Conservation (phyloP, 2,113 vertebrate species). For the Oreochromis niloticus region DNA sequence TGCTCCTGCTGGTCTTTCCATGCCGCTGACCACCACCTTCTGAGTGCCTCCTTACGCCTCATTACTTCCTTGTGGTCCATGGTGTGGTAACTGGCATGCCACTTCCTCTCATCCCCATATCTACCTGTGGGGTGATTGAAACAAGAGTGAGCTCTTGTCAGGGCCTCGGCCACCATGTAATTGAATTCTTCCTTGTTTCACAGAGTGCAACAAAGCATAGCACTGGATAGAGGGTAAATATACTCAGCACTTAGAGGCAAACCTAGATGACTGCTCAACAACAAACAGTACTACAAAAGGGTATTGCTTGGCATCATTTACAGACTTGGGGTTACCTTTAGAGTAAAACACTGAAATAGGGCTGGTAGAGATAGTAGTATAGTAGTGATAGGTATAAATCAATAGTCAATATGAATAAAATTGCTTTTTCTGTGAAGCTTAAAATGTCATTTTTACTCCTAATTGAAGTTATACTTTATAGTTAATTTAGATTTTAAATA, state of each 20-base stretch:
- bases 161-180: conserved; percentile 58
- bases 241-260: conserved; percentile 42
- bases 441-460: not conserved
- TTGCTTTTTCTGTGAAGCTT: not conserved
- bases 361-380: not conserved
- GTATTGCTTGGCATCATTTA: not conserved
- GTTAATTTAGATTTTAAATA: not conserved
- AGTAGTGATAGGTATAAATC: not conserved
- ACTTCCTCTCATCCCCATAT: conserved; percentile 36
- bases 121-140: conserved; percentile 64
- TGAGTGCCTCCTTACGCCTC: conserved; percentile 26
- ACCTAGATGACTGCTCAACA: not conserved
- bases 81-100: not conserved
- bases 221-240: conserved; percentile 50
- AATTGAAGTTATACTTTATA: not conserved
- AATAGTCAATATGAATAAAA: not conserved
- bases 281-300: conserved; percentile 2
- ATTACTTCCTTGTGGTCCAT: conserved; percentile 21
- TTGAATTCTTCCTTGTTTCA: conserved; percentile 70
- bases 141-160: conserved; percentile 64
- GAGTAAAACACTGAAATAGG: not conserved
- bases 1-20: not conserved
- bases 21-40: not conserved
- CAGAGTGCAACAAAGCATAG: conserved; percentile 56
- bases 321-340: not conserved